phyloP scores from a whole-genome alignment of 2,888 invertebrate genomes.

The Balanococcus diminutus region DNA sequence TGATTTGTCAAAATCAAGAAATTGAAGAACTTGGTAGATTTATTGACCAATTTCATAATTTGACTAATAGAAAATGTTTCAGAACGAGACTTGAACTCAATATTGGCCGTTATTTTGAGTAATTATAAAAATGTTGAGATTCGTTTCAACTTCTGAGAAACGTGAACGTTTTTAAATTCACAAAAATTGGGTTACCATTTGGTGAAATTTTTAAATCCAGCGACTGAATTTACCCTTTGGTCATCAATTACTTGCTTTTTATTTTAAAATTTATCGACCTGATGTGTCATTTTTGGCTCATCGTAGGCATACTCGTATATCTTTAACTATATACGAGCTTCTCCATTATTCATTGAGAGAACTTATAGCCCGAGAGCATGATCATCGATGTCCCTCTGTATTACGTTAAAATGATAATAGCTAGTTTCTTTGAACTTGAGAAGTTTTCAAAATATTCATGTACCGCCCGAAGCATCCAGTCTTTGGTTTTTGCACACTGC shows the following conservation, averaged over 20 bases:
- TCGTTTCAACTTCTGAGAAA: too few relatives aligned
- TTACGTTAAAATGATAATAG: neutral
- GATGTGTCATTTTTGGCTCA: neutral
- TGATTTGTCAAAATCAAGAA: too few relatives aligned
- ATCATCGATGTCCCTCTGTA: neutral
- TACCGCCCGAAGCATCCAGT: neutral
- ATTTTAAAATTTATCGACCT: neutral
- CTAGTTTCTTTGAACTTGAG: neutral
- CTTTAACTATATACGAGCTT: too few relatives aligned
- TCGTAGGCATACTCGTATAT: neutral
- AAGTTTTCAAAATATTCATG: slow-evolving; percentile 10
- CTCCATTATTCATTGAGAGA: neutral
- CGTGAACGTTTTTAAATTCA: too few relatives aligned
- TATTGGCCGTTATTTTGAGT: too few relatives aligned
- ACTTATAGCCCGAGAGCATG: neutral
- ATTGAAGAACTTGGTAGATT: too few relatives aligned
- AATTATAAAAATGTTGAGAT: too few relatives aligned
- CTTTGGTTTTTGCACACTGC: neutral
- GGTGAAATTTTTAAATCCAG: too few relatives aligned
- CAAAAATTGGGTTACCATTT: too few relatives aligned
- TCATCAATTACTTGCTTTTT: neutral
- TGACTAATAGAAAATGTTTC: too few relatives aligned
- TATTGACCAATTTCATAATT: too few relatives aligned
- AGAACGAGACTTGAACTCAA: too few relatives aligned
- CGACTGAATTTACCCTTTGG: neutral